Base-by-base conservation (phyloP, 2,888 invertebrate species). In the Cosmia pyralina region DNA sequence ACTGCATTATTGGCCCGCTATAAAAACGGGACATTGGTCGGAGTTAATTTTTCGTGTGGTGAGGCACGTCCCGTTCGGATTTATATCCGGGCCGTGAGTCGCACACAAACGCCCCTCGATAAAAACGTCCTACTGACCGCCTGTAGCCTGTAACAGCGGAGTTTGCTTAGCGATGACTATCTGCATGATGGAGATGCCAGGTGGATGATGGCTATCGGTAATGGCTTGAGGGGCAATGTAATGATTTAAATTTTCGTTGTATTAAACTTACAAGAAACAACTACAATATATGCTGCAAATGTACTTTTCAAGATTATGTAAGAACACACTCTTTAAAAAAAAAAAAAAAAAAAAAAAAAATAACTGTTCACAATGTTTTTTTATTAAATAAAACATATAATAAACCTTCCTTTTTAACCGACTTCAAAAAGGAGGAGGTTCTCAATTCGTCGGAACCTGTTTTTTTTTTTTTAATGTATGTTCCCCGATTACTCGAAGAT, bases 21-120 rank as follows among this genome's bases (percentile, higher is more conserved):
- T 92, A 90, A 90, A 92, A 92, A 90, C 88, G 82, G 89, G 85
- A 90, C 90, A 90, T 89, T 81, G 90, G 87, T 83, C 81, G 85
- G 85, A 92, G 91, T 92, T 91, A 93, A 92, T 93, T 93, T 92
- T 93, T 93, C 90, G 90, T 91, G 89, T 87, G 89, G 90, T 86
- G 82, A 88, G 87, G 87, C 91, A 92, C 92, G 91, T 89, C 86
- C 87, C 85, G 84, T 78, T 79, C 76, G 86, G 91, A 93, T 93
- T 94, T 93, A 94, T 93, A 90, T 88, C 84, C 85, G 81, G 83
- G 71, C 81, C 92, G 91, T 91, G 92, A 88, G 82, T 84, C 83
- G 89, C 84, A 85, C 85, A 84, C 87, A 82, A 86, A 86, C 82
- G 83, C 83, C 85, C 85, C 77, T 81, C 91, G 89, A 92, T 93